phyloP scores from a whole-genome alignment of 2,888 invertebrate species.

The Phoronis australis region DNA sequence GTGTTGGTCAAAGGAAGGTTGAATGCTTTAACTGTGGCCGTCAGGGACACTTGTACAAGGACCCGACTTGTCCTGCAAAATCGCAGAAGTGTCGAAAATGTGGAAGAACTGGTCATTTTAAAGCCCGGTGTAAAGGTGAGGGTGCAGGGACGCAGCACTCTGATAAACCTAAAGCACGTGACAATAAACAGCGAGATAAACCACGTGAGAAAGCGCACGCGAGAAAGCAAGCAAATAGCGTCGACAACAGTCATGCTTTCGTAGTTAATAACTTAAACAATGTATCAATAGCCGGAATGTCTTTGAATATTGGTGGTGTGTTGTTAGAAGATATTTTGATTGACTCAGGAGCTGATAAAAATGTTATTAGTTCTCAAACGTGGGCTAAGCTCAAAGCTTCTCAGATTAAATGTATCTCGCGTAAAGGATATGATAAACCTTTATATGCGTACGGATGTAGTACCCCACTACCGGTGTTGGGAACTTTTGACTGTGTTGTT shows the following conservation, averaged over 20 bases:
- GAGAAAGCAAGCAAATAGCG: background rate
- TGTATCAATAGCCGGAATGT: background rate
- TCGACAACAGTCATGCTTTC: background rate
- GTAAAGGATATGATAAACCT: slow-evolving; percentile 3
- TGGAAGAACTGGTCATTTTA: slow-evolving; percentile 4
- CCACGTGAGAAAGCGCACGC: background rate
- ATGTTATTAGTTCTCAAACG: slow-evolving; percentile 5
- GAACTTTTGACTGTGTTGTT: slow-evolving; percentile 6
- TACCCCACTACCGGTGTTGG: slow-evolving; percentile 4
- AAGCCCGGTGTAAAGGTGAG: slow-evolving; percentile 4
- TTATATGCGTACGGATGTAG: slow-evolving; percentile 12
- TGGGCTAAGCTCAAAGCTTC: slow-evolving; percentile 11
- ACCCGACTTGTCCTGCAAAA: slow-evolving; percentile 5
- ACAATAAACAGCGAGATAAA: background rate
- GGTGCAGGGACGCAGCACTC: too few species aligned
- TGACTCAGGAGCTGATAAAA: slow-evolving; percentile 12
- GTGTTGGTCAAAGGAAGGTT: background rate
- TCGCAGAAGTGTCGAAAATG: slow-evolving; percentile 6
- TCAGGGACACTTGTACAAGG: slow-evolving; percentile 3
- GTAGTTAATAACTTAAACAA: background rate
- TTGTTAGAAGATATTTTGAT: slow-evolving; percentile 5
- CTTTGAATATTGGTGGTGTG: slow-evolving; percentile 1
- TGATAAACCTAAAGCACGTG: background rate
- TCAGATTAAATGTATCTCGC: slow-evolving; percentile 8
- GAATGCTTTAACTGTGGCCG: slow-evolving; percentile 7